Evolutionary conservation across 1,140 invertebrate species (phyloP).

Genomic region (Babylonia areolata): DNA sequence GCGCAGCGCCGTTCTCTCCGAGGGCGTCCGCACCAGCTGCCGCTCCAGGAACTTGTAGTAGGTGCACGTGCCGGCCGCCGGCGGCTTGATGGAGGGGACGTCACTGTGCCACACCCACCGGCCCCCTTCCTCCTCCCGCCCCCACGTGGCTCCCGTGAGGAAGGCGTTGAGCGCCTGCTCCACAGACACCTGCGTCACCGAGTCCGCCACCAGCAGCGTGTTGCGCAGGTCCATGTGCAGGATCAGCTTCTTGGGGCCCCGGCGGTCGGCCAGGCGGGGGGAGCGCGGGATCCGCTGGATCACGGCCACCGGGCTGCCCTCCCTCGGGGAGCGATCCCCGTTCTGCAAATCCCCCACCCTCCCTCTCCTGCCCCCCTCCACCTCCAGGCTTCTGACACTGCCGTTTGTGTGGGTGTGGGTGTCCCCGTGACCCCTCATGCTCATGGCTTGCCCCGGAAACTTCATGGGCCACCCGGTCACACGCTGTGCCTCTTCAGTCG

Average conservation of each 20-base stretch:
- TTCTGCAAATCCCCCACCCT: not conserved
- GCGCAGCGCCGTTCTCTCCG: constrained; percentile 60
- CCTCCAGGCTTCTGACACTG: not conserved
- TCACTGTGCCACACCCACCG: constrained; percentile 67
- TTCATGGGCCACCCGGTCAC: too few species aligned
- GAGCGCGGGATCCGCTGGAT: constrained; percentile 7
- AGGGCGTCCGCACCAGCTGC: constrained; percentile 62
- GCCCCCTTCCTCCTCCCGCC: constrained; percentile 56
- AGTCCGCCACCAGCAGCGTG: constrained; percentile 73
- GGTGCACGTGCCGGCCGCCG: constrained; percentile 52
- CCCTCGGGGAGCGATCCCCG: not conserved
- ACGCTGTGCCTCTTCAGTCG: too few species aligned
- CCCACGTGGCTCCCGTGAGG: constrained; percentile 72
- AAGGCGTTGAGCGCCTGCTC: constrained; percentile 73
- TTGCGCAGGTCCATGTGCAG: constrained; percentile 74
- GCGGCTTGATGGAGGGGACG: constrained; percentile 59
- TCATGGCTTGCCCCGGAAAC: not conserved
- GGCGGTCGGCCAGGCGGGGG: not conserved
- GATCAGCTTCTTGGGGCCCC: constrained; percentile 68
- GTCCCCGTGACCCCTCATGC: not conserved
- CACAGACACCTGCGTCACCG: constrained; percentile 70
- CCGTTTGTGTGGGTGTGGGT: not conserved
- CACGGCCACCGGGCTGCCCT: not conserved
- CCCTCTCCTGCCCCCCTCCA: not conserved
- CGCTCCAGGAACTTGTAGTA: constrained; percentile 73